A percentile compares a stretch with the other conserved stretches of the same genome.
Evolutionary conservation across 2,797 vertebrate genomes (phyloP).

Genomic region (Caiman crocodilus): DNA sequence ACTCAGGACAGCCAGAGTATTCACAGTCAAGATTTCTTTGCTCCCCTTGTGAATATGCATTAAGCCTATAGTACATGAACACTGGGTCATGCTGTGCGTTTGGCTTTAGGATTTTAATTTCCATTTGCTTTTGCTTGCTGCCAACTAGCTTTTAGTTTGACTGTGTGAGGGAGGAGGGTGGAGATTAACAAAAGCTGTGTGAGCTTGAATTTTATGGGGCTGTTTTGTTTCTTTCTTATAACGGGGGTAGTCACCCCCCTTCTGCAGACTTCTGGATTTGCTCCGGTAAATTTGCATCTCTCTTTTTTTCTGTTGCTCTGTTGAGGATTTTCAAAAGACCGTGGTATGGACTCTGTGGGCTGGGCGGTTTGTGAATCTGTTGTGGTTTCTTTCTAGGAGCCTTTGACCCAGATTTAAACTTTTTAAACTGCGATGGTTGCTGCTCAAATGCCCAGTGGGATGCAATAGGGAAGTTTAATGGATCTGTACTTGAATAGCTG

Average conservation of each 20-base stretch:
- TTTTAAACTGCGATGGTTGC: not conserved
- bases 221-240: conserved; percentile 69
- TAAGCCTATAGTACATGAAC: not conserved
- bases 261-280: conserved; percentile 74
- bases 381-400: not conserved
- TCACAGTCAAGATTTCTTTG: accelerated
- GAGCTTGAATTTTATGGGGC: conserved; percentile 68
- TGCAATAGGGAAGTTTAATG: not conserved
- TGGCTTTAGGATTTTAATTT: conserved; percentile 28
- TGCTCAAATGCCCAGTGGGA: not conserved
- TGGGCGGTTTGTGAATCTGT: not conserved
- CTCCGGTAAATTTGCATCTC: conserved; percentile 50
- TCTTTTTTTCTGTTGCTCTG: conserved; percentile 57
- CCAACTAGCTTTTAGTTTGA: not conserved
- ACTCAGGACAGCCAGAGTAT: not conserved
- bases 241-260: conserved; percentile 44
- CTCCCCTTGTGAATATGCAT: not conserved
- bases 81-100: not conserved
- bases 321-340: conserved; percentile 42
- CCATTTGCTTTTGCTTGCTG: not conserved
- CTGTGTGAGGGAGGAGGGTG: not conserved
- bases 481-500: not conserved
- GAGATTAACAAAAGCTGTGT: conserved; percentile 39
- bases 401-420: not conserved
- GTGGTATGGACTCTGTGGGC: not conserved